Conservation (phyloP, 1,140 invertebrate genomes). For the Delia radicum region DNA sequence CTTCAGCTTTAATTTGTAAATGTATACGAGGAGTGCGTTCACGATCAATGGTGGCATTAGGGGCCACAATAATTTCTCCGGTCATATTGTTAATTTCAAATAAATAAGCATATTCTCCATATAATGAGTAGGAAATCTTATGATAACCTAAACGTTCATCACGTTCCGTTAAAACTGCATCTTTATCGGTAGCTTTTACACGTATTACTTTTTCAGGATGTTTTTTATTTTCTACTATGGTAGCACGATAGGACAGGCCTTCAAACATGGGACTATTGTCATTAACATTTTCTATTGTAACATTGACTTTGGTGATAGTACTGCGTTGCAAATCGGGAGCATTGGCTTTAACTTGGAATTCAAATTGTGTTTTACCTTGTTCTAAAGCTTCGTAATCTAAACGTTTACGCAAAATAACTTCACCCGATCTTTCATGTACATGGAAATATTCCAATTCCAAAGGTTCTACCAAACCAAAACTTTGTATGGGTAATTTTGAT, state of each 20-base stretch:
- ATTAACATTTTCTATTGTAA: slow-evolving; percentile 75
- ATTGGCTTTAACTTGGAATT: slow-evolving; percentile 71
- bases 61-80: slow-evolving; percentile 68
- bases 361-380: slow-evolving; percentile 63
- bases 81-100: slow-evolving; percentile 70
- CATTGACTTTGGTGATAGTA: slow-evolving; percentile 67
- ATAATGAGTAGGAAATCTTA: slow-evolving; percentile 67
- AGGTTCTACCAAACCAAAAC: slow-evolving; percentile 60
- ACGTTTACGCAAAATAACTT: slow-evolving; percentile 69
- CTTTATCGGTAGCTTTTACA: slow-evolving; percentile 70
- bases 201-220: slow-evolving; percentile 68
- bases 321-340: slow-evolving; percentile 67
- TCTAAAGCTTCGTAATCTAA: slow-evolving; percentile 72
- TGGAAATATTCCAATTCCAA: slow-evolving; percentile 55
- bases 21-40: slow-evolving; percentile 70
- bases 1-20: slow-evolving; percentile 71
- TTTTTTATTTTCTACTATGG: slow-evolving; percentile 69
- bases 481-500: slow-evolving; percentile 64
- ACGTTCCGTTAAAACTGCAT: slow-evolving; percentile 64
- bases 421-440: slow-evolving; percentile 67
- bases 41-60: slow-evolving; percentile 70
- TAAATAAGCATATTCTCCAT: slow-evolving; percentile 70
- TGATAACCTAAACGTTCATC: slow-evolving; percentile 67
- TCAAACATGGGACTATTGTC: slow-evolving; percentile 77
- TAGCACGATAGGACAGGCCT: slow-evolving; percentile 68